Percentiles rank a stretch among this genome's conserved stretches.
phyloP scores from a whole-genome alignment of 2,113 vertebrate genomes.

The Gavialis gangeticus region DNA sequence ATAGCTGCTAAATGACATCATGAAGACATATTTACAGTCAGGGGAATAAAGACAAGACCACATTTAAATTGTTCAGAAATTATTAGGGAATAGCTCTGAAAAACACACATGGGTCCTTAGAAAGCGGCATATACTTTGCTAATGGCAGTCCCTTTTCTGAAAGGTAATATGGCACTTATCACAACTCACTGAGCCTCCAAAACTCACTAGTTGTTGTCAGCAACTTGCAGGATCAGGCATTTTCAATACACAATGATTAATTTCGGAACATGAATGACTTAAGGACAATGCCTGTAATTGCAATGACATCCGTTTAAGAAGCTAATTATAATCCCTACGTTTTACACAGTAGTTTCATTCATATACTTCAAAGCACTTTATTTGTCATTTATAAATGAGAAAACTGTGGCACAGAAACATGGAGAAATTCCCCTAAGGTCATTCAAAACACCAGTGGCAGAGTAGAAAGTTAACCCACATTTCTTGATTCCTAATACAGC shows the following conservation, averaged over 20 bases:
- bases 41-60: no score
- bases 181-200: no score
- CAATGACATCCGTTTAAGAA: not conserved
- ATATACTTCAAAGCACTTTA: not conserved
- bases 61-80: conserved; percentile 4
- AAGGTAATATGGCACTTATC: not conserved
- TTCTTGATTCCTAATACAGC: not conserved
- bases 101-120: not conserved
- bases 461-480: fast-evolving
- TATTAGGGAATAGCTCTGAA: not conserved
- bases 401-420: not conserved
- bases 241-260: not conserved
- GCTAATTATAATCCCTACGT: not conserved
- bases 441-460: not conserved
- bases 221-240: not conserved
- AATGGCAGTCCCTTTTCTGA: not conserved
- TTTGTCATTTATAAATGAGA: not conserved
- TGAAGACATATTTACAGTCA: no score
- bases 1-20: no score
- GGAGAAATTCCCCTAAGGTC: not conserved
- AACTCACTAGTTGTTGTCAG: not conserved
- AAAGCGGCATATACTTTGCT: fast-evolving
- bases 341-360: not conserved
- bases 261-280: not conserved
- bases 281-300: not conserved